phyloP scores from a whole-genome alignment of 2,113 vertebrate species.

The Tor tambroides region DNA sequence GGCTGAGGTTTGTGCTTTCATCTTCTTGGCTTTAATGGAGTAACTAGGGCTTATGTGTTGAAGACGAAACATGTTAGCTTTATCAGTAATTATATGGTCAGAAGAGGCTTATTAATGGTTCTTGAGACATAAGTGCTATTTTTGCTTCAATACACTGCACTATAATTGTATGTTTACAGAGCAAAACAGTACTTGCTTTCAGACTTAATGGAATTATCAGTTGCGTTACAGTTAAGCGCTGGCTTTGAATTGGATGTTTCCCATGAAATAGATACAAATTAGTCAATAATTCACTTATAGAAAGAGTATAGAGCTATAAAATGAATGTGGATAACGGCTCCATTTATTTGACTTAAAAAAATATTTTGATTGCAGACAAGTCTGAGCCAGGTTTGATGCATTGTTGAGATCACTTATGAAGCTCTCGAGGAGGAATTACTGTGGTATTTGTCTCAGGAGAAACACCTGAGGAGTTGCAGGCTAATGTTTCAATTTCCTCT shows the following conservation, averaged over 20 bases:
- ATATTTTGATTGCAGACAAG: not conserved
- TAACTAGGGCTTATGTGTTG: not conserved
- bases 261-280: not conserved
- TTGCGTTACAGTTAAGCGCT: not conserved
- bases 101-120: not conserved
- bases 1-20: not conserved
- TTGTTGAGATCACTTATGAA: not conserved
- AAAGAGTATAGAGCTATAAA: not conserved
- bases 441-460: not conserved
- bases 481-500: not conserved
- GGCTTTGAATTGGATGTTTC: not conserved
- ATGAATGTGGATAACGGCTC: not conserved
- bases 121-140: slow-evolving; percentile 1
- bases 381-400: not conserved
- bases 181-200: not conserved
- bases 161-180: not conserved
- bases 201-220: not conserved
- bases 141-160: not conserved
- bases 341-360: not conserved
- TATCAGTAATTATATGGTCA: not conserved
- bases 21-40: not conserved
- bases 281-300: not conserved
- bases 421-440: not conserved
- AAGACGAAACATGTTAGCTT: not conserved
- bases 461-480: not conserved